phyloP scores from a whole-genome alignment of 1,140 invertebrate species.

The Drosophila serrata region DNA sequence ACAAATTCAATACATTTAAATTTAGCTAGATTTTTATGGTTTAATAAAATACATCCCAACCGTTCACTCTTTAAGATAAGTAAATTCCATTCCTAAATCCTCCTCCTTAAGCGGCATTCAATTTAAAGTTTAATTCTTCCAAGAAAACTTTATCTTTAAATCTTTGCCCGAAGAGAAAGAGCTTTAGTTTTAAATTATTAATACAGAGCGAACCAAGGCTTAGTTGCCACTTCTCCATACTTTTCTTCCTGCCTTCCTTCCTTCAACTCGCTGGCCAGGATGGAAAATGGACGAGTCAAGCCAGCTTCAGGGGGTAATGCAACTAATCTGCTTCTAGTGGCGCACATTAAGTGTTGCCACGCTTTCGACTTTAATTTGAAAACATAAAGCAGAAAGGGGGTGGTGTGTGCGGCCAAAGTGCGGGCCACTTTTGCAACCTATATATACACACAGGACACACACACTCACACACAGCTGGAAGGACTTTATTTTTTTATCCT shows the following conservation, averaged over 20 bases:
- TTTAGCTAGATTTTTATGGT: background rate
- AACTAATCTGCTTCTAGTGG: conserved; percentile 83
- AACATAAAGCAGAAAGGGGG: conserved; percentile 71
- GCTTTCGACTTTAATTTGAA: conserved; percentile 83
- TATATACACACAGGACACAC: conserved; percentile 10
- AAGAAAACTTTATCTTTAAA: conserved; percentile 50
- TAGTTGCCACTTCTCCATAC: background rate
- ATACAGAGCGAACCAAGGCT: conserved; percentile 48
- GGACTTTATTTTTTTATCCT: conserved; percentile 27
- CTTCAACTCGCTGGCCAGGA: background rate
- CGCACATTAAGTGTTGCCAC: conserved; percentile 83
- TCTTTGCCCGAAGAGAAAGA: conserved; percentile 9
- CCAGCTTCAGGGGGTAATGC: conserved; percentile 60
- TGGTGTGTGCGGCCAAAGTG: conserved; percentile 51
- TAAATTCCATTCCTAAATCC: background rate
- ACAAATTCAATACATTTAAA: background rate
- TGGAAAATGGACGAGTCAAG: conserved; percentile 37
- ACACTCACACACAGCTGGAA: conserved; percentile 7
- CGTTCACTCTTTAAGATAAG: background rate
- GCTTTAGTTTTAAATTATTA: conserved; percentile 70
- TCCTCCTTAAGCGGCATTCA: conserved; percentile 30
- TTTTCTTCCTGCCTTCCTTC: background rate
- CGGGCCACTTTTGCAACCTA: conserved; percentile 56
- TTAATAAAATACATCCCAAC: background rate
- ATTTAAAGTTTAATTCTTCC: conserved; percentile 48